A percentile compares a stretch with the other conserved stretches of the same genome.
Conservation (phyloP, 2,888 invertebrate genomes). For the Caenorhabditis sp. region DNA sequence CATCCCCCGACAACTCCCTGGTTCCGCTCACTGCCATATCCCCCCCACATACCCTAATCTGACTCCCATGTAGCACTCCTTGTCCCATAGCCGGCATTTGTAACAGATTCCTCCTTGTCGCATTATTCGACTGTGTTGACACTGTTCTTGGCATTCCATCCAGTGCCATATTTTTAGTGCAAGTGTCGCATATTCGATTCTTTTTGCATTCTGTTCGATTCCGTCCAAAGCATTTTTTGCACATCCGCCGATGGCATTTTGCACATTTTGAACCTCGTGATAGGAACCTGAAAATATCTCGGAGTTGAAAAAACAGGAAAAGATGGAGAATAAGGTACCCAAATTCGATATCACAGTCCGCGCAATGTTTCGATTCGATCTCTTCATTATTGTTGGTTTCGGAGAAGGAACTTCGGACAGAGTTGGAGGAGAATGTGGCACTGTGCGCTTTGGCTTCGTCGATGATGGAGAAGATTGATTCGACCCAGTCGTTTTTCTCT, state of each 20-base stretch:
- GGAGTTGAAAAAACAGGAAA: too few species aligned
- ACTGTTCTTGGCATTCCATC: conserved; percentile 45
- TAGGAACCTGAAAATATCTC: conserved; percentile 46
- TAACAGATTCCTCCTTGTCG: conserved; percentile 38
- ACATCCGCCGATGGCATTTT: conserved; percentile 60
- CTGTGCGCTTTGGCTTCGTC: conserved; percentile 52
- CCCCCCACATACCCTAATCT: conserved; percentile 33
- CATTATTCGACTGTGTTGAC: conserved; percentile 32
- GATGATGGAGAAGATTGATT: conserved; percentile 61
- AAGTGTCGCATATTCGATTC: conserved; percentile 54
- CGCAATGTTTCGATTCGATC: conserved; percentile 57
- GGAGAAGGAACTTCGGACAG: conserved; percentile 43
- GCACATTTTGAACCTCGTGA: conserved; percentile 50
- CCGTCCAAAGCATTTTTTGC: conserved; percentile 68
- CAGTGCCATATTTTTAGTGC: conserved; percentile 49
- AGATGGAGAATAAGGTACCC: conserved; percentile 26
- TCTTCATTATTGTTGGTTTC: conserved; percentile 38
- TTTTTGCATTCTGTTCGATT: conserved; percentile 54
- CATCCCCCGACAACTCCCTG: too few species aligned
- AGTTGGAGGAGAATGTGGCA: conserved; percentile 45
- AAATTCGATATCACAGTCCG: conserved; percentile 66
- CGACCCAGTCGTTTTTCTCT: conserved; percentile 67
- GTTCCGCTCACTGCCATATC: too few species aligned
- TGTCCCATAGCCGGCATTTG: conserved; percentile 38
- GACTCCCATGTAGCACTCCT: conserved; percentile 44